Conservation (phyloP, 2,888 invertebrate genomes). For the Aspidiotus rigidus region DNA sequence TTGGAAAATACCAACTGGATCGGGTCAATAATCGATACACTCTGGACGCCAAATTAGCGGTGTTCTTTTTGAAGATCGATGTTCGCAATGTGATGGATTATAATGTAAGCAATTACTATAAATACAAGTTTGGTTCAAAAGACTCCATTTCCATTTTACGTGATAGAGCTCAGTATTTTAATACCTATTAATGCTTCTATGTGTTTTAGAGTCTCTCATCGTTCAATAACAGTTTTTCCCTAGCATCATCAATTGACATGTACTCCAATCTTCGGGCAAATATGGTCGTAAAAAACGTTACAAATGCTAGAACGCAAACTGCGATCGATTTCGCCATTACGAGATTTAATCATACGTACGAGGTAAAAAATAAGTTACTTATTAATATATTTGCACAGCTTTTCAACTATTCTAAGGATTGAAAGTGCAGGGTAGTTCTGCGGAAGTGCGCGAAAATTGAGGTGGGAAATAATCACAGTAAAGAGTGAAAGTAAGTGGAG, state of each 20-base stretch:
- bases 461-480: no score
- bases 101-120: slow-evolving; percentile 45
- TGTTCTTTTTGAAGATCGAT: slow-evolving; percentile 51
- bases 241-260: slow-evolving; percentile 7
- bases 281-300: not conserved
- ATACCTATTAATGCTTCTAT: not conserved
- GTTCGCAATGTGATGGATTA: slow-evolving; percentile 51
- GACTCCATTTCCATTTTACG: not conserved
- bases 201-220: slow-evolving; percentile 1
- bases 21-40: slow-evolving; percentile 42
- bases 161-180: not conserved
- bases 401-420: not conserved
- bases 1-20: slow-evolving; percentile 47
- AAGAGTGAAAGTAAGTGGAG: no score
- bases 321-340: slow-evolving; percentile 1
- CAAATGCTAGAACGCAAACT: not conserved
- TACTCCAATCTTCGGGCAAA: not conserved
- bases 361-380: not conserved
- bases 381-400: no score
- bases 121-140: slow-evolving; percentile 3
- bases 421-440: not conserved
- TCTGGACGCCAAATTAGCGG: slow-evolving; percentile 42
- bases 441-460: no score
- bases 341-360: slow-evolving; percentile 2
- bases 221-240: slow-evolving; percentile 21